phyloP scores from a whole-genome alignment of 2,797 vertebrate species.

The Emydoidea blandingii region DNA sequence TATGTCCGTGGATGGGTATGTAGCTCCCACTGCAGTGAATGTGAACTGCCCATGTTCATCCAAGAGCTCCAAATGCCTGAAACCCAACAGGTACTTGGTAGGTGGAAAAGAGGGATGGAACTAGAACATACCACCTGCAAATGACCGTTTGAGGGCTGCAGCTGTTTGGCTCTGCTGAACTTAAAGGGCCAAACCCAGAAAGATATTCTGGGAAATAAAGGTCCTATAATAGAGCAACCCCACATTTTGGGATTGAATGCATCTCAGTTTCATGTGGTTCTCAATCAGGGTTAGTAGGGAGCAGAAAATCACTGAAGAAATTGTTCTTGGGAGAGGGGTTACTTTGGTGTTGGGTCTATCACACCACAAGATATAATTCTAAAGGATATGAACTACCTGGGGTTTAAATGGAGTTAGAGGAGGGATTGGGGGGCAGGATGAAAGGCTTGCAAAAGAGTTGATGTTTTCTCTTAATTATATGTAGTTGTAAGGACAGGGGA shows the following conservation, averaged over 20 bases:
- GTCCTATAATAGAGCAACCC: neutral
- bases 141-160: neutral
- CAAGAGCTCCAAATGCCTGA: neutral
- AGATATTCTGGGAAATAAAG: neutral
- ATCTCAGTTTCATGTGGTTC: neutral
- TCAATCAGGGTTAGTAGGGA: neutral
- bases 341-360: rapidly evolving
- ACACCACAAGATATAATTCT: neutral
- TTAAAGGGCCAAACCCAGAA: neutral
- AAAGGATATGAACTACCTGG: neutral
- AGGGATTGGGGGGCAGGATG: neutral
- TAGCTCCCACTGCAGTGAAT: neutral
- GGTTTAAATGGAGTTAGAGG: neutral
- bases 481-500: neutral
- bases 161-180: neutral
- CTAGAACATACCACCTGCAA: neutral
- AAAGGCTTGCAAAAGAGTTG: neutral
- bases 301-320: neutral
- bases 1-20: neutral
- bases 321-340: neutral
- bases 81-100: neutral
- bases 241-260: neutral
- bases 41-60: neutral
- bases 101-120: neutral
- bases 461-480: neutral